Evolutionary conservation across 2,113 vertebrate species (phyloP), one percentile per base, ranked within the genome.

Genomic region (Thalassoma bifasciatum): DNA sequence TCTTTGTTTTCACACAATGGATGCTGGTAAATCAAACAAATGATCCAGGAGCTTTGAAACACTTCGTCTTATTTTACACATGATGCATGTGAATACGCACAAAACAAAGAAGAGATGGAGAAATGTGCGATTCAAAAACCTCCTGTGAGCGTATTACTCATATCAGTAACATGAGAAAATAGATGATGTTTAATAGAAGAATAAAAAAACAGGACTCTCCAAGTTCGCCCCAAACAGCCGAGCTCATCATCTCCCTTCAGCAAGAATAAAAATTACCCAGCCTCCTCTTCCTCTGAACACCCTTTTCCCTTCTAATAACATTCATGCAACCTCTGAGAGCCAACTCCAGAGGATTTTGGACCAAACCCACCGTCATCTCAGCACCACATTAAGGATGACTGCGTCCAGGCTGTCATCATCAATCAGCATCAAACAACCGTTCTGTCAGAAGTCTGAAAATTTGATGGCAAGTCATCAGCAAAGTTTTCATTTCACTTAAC

Each of bases 391-490:
- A 44, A 69, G 50, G 57, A 66, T 49, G 75, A 75, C 36, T 47
- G 61, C 65, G 54, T 46, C 72, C 38, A 46, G 58, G 30, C 72
- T 72, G 84, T 74, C 76, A 40, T 16, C 42, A 13, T 42, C 8
- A 1, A 0, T 86, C 75, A 81, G 0, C 14, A 5, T 83, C 80
- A 81, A 69, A 74, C 66, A 62, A 60, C 72, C 42, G 34, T 64
- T 75, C 51, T 54, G 47, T 68, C 49, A 53, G 47, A 63, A 23
- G 40, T 46, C 21, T 67, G 36, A 8, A 40, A n/a, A 37, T 68
- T 38, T 59, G 51, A 56, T 8, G 37, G 12, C 47, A 24, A 5
- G 11, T 67, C 23, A 24, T 67, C 34, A 23, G 34, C 19, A 13
- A 38, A 26, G 12, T 40, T 37, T 22, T 66, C 13, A 44, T 60